Evolutionary conservation across 2,888 invertebrate genomes (phyloP).

Genomic region (Cryptus armator): DNA sequence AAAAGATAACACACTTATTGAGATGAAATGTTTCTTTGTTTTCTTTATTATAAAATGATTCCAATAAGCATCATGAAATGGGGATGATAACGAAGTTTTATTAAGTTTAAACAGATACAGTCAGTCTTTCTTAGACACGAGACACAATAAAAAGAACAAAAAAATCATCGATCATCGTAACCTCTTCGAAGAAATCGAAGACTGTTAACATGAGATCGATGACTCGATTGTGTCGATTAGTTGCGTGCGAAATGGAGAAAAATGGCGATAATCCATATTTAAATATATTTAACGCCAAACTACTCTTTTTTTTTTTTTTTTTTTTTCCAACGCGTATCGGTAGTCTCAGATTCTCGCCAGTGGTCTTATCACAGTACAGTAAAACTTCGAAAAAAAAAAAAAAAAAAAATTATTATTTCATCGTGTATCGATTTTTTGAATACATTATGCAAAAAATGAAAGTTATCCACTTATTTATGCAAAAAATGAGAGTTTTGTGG

Average conservation of each 20-base stretch:
- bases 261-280: constrained; percentile 36
- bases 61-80: constrained; percentile 48
- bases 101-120: constrained; percentile 64
- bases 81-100: constrained; percentile 25
- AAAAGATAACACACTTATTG: constrained; percentile 15
- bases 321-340: background rate
- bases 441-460: too few relatives aligned
- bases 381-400: constrained; percentile 34
- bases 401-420: constrained; percentile 1
- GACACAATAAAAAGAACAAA: constrained; percentile 3
- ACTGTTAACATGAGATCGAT: constrained; percentile 65
- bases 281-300: constrained; percentile 41
- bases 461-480: too few relatives aligned
- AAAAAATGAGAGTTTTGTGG: background rate
- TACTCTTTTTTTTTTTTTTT: constrained; percentile 38
- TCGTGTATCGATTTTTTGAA: background rate
- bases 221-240: background rate
- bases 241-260: constrained; percentile 44
- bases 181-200: constrained; percentile 71
- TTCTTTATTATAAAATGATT: constrained; percentile 39
- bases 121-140: constrained; percentile 58
- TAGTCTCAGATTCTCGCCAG: constrained; percentile 47
- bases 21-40: constrained; percentile 54
- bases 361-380: constrained; percentile 30
- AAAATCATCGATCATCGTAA: constrained; percentile 40